Conservation (phyloP, 2,113 vertebrate species). For the Sinocyclocheilus rhinocerous region DNA sequence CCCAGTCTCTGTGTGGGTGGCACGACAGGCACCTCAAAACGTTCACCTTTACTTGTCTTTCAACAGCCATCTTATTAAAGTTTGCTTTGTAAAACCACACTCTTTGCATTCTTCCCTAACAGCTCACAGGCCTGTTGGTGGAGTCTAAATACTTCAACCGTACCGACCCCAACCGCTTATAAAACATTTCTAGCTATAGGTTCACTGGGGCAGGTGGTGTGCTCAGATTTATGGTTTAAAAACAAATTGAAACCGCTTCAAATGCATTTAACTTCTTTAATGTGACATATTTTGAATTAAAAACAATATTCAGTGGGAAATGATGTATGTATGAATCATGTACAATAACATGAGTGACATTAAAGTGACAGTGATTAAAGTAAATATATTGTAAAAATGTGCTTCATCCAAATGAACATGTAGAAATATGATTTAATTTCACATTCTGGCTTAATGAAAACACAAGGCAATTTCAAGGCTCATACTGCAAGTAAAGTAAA, state of each 20-base stretch:
- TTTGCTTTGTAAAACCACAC: conserved; percentile 68
- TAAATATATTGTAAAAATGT: background rate
- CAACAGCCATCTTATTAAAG: conserved; percentile 72
- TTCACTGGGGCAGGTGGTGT: background rate
- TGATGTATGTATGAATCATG: background rate
- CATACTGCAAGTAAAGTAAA: background rate
- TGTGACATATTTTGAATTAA: background rate
- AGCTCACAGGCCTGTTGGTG: conserved; percentile 43
- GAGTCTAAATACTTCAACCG: background rate
- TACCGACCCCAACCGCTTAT: background rate
- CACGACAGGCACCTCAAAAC: background rate
- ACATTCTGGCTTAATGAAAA: background rate
- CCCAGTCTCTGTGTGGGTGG: background rate
- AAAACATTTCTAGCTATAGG: background rate
- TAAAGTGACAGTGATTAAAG: background rate
- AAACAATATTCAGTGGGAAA: background rate
- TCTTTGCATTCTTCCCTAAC: conserved; percentile 63
- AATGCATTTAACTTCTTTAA: background rate
- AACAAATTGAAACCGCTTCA: background rate
- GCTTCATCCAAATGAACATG: background rate
- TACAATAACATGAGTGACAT: background rate
- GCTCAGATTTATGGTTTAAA: background rate
- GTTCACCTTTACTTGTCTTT: conserved; percentile 58
- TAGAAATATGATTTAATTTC: background rate
- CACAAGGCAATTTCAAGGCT: background rate